A percentile compares a stretch with the other conserved stretches of the same genome.
phyloP scores from a whole-genome alignment of 2,113 vertebrate species.

The Phylloscopus trochilus region DNA sequence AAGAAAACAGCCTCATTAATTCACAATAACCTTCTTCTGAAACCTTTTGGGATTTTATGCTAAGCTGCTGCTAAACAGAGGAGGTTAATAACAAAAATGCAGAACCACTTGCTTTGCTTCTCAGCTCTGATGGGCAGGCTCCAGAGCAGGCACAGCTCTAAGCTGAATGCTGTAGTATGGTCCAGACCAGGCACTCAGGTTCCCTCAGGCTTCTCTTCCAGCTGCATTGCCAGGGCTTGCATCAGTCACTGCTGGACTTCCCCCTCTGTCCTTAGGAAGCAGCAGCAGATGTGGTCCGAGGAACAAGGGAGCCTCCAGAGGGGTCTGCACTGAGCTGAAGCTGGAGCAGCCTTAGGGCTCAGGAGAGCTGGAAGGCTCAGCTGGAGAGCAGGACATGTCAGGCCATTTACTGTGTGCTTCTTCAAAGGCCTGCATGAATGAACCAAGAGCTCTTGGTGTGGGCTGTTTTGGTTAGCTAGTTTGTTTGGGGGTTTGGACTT shows the following conservation, averaged over 20 bases:
- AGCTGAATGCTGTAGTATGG: background rate
- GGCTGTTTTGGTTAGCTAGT: rapidly evolving
- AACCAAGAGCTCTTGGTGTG: background rate
- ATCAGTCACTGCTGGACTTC: background rate
- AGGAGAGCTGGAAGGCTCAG: background rate
- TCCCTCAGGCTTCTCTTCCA: background rate
- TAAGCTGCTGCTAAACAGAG: background rate
- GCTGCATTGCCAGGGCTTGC: background rate
- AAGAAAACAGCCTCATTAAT: background rate
- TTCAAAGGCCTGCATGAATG: background rate
- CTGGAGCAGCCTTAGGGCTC: rapidly evolving
- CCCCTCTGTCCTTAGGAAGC: background rate
- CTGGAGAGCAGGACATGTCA: background rate
- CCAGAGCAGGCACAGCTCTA: background rate
- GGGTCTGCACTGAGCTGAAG: background rate
- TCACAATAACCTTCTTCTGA: background rate
- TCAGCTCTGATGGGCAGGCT: background rate
- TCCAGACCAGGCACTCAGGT: background rate
- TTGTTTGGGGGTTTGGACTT: background rate
- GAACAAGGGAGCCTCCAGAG: background rate
- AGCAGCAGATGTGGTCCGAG: background rate
- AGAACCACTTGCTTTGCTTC: rapidly evolving
- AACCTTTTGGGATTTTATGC: background rate
- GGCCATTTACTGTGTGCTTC: background rate
- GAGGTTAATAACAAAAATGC: background rate